phyloP scores from a whole-genome alignment of 1,140 invertebrate genomes.

The Eriosoma lanigerum region DNA sequence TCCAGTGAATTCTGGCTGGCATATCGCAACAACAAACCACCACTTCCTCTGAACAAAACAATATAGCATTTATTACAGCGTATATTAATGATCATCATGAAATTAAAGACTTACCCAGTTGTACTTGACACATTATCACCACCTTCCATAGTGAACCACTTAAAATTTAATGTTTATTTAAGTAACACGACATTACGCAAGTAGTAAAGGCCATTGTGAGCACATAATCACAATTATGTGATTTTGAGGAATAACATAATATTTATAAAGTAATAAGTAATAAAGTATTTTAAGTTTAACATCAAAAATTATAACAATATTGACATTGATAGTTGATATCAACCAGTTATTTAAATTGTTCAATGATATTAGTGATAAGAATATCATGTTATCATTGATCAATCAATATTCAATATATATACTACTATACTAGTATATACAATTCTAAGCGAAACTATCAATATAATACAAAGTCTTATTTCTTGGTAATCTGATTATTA shows the following conservation, averaged over 20 bases:
- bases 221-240: not conserved
- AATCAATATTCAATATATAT: too few species aligned
- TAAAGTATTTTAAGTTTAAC: not conserved
- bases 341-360: not conserved
- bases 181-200: not conserved
- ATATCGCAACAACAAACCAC: constrained; percentile 69
- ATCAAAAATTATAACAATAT: not conserved
- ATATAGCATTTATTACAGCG: not conserved
- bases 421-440: too few species aligned
- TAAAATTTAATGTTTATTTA: not conserved
- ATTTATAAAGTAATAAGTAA: not conserved
- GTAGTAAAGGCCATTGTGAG: not conserved
- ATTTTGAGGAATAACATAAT: not conserved
- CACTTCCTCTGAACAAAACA: not conserved
- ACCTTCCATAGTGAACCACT: not conserved
- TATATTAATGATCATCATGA: not conserved
- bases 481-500: too few species aligned
- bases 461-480: too few species aligned
- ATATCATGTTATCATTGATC: not conserved
- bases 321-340: not conserved
- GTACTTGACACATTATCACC: not conserved
- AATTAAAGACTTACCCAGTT: not conserved
- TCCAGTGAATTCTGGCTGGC: constrained; percentile 87
- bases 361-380: not conserved
- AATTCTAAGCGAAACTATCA: too few species aligned